These are phyloP conservation scores for Belonocnema kinseyi DNA, from an alignment of 1,140 invertebrate species.

Conservation along the genomic window DNA sequence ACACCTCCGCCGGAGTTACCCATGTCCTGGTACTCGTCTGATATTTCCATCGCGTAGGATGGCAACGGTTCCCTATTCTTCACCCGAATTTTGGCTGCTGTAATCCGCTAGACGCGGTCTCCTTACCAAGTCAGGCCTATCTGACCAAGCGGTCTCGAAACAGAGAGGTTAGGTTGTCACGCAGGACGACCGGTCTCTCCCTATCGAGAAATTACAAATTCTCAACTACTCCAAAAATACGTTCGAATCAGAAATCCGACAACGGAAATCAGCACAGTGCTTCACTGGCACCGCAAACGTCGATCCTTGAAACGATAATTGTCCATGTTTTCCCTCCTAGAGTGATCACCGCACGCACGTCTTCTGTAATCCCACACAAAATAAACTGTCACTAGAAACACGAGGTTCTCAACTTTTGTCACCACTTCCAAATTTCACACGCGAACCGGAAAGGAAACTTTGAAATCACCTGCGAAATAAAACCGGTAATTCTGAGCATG, in stretches of 20 bases:
- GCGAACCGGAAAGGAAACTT: background rate
- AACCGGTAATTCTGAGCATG: background rate
- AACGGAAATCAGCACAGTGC: background rate
- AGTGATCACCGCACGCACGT: background rate
- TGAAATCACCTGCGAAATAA: background rate
- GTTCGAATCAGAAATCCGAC: background rate
- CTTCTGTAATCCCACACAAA: background rate
- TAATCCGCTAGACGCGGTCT: slow-evolving; percentile 52
- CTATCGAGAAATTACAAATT: background rate
- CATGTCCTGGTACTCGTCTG: slow-evolving; percentile 85
- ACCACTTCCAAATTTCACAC: background rate
- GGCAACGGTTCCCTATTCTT: slow-evolving; percentile 92
- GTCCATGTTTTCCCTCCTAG: background rate
- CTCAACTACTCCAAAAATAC: background rate
- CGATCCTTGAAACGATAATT: background rate
- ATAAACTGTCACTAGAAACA: background rate
- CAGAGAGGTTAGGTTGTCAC: slow-evolving; percentile 23
- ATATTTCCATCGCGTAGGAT: slow-evolving; percentile 88
- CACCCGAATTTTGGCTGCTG: slow-evolving; percentile 90
- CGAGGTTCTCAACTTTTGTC: background rate
- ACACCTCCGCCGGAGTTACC: slow-evolving; percentile 64
- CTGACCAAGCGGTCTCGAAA: background rate
- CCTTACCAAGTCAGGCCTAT: slow-evolving; percentile 41
- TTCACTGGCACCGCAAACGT: background rate
- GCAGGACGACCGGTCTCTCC: background rate